Base-by-base conservation (phyloP, 2,797 vertebrate species). In the Pantherophis vulpinus region DNA sequence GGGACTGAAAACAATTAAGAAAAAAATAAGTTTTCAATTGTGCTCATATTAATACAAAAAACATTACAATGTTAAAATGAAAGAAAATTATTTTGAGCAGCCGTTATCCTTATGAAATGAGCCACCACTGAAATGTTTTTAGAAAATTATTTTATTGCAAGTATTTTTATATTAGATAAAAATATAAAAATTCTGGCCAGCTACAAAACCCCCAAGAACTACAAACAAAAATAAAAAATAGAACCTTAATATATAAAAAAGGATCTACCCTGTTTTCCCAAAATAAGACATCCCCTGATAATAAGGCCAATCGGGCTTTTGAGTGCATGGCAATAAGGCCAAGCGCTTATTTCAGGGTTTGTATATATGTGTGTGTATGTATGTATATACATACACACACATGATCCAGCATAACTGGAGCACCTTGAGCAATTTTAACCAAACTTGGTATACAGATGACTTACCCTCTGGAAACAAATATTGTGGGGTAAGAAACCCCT, bases 1-100 rank as follows among this genome's bases (percentile, higher is more conserved):
- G 97, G 97, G 86, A 97, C 99, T 99, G 95, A 4, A 96, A 92
- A 66, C 87, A 59, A 86, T 3, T 95, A 51, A 95, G 74, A 88
- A 95, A 91, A 95, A 58, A 88, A 91, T 42, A 90, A 54, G 4
- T 89, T 95, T 92, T 93, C 93, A 88, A 42, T 83, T 59, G 54
- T 87, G 32, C 83, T 87, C 11, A 25, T 18, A 12, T 12, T 18
- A 90, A 32, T 60, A n/a, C 37, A 79, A 37, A 70, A 79, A 83
- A 47, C 16, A 11, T 59, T 11, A 32, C 56, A 61, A 61, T 89
- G 58, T 61, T 47, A 16, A 89, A 47, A 89, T 56, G 42, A 60
- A 60, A 56, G 29, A 11, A 87, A 55, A 32, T 20, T 14, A 61
- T 27, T 12, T 27, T 25, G 25, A 47, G 59, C 37, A 51, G 27